Conservation (phyloP, 2,113 vertebrate species). For the Cheirogaleus medius region DNA sequence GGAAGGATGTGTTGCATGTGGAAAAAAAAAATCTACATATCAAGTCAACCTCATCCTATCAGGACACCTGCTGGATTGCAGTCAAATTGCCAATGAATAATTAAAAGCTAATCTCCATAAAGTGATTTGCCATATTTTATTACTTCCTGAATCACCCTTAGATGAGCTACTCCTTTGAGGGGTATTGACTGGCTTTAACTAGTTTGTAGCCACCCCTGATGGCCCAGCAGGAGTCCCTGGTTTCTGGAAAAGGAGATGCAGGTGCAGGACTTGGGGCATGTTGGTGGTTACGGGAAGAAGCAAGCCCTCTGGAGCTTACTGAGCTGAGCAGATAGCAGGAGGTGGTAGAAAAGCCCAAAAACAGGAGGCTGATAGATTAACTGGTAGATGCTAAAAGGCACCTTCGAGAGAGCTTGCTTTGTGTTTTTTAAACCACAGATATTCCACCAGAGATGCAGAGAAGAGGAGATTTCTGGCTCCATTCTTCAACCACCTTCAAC, state of each 20-base stretch:
- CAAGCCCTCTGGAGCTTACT: background rate
- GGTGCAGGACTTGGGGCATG: background rate
- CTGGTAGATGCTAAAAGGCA: background rate
- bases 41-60: constrained; percentile 55
- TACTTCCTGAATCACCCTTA: background rate
- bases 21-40: background rate
- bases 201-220: background rate
- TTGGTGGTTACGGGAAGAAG: background rate
- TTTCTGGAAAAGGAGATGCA: background rate
- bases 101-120: constrained; percentile 78
- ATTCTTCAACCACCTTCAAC: background rate
- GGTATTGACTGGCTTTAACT: background rate
- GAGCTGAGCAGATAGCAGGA: background rate
- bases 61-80: constrained; percentile 53
- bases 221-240: background rate
- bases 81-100: constrained; percentile 61
- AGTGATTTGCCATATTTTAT: constrained; percentile 32
- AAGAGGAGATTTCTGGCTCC: background rate
- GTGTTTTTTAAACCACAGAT: background rate
- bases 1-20: background rate
- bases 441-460: background rate
- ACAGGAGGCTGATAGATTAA: background rate
- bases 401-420: background rate
- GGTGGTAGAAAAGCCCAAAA: background rate
- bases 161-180: background rate